Conservation (phyloP, 2,797 vertebrate genomes). For the Poecilia velifera region DNA sequence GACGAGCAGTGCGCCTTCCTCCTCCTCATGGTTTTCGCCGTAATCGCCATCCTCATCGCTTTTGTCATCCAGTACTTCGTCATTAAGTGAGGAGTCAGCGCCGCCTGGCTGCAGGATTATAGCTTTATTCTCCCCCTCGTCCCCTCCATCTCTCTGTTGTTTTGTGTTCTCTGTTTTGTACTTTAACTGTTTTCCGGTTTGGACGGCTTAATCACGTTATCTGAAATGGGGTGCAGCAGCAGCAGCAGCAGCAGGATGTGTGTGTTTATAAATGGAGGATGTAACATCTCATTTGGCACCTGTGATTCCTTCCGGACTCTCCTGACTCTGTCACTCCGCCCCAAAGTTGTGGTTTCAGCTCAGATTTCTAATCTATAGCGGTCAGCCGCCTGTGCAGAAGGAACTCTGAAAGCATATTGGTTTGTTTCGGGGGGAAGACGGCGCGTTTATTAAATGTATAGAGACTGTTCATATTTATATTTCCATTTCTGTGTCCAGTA, state of each 20-base stretch:
- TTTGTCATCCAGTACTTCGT: conserved; percentile 98
- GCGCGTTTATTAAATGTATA: conserved; percentile 59
- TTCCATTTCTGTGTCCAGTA: conserved; percentile 73
- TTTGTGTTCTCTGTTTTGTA: conserved; percentile 65
- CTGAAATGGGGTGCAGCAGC: conserved; percentile 55
- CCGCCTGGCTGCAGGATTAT: conserved; percentile 79
- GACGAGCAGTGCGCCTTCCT: conserved; percentile 97
- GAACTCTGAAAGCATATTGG: conserved; percentile 39
- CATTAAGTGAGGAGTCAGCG: conserved; percentile 88
- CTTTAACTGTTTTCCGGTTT: conserved; percentile 56
- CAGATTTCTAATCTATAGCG: conserved; percentile 45
- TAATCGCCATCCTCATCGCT: conserved; percentile 96
- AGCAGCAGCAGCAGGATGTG: conserved; percentile 22
- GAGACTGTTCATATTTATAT: conserved; percentile 82
- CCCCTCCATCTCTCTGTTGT: conserved; percentile 50
- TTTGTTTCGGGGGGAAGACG: conserved; percentile 17
- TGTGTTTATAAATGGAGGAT: conserved; percentile 26
- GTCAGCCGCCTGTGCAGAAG: conserved; percentile 50
- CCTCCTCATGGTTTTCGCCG: conserved; percentile 93
- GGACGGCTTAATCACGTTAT: conserved; percentile 73
- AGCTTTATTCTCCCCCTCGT: conserved; percentile 61
- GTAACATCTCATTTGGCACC: conserved; percentile 39
- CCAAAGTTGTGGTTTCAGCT: conserved; percentile 37
- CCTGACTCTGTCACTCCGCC: conserved; percentile 32
- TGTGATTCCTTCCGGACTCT: conserved; percentile 51